A percentile compares a stretch with the other conserved stretches of the same genome.
Evolutionary conservation across 2,797 vertebrate genomes (phyloP).

Genomic region (Serranus cabrilla): DNA sequence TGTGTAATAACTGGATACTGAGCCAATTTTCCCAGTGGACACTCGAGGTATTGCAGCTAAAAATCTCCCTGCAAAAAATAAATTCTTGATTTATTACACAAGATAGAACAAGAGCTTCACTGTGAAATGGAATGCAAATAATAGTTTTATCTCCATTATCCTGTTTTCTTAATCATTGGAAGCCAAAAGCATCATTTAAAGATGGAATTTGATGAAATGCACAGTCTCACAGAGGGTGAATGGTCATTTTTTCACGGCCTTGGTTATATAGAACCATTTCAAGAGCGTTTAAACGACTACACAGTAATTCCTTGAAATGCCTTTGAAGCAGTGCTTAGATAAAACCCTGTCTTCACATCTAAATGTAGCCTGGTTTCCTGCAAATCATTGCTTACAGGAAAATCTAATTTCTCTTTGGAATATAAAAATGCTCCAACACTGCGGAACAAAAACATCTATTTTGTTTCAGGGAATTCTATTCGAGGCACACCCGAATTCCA

Average conservation of each 20-base stretch:
- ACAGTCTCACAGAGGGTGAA: too few relatives aligned
- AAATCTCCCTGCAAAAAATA: too few relatives aligned
- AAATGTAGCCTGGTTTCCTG: background rate
- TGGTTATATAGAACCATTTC: background rate
- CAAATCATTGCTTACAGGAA: background rate
- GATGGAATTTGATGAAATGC: too few relatives aligned
- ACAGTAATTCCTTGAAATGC: background rate
- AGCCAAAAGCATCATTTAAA: too few relatives aligned
- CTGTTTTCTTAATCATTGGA: too few relatives aligned
- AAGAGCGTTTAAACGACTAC: background rate
- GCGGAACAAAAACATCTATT: background rate
- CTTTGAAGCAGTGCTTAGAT: background rate
- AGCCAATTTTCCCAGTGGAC: too few relatives aligned
- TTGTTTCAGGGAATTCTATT: constrained; percentile 10
- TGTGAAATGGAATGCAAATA: too few relatives aligned
- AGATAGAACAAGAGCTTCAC: too few relatives aligned
- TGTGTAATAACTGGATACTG: too few relatives aligned
- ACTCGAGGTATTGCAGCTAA: too few relatives aligned
- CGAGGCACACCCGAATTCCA: constrained; percentile 53
- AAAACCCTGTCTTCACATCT: background rate
- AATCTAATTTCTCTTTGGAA: background rate
- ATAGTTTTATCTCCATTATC: too few relatives aligned
- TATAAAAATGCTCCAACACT: background rate
- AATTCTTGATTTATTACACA: too few relatives aligned
- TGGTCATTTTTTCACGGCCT: background rate